A percentile compares a stretch with the other conserved stretches of the same genome.
Conservation (phyloP, 2,888 invertebrate genomes). For the Sacculina carcini region DNA sequence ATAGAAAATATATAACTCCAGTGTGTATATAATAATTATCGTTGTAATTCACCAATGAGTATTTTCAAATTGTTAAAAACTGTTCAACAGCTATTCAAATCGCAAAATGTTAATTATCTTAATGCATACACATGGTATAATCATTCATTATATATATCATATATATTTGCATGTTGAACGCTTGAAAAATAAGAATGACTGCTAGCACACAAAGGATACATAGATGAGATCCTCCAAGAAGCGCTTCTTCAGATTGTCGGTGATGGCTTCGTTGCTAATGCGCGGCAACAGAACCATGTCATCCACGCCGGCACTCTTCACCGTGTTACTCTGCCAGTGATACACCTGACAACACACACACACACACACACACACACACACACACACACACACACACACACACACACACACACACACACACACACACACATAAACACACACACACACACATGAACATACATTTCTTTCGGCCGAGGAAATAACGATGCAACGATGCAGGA, state of each 20-base stretch:
- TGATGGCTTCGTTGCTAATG: constrained; percentile 32
- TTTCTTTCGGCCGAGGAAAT: background rate
- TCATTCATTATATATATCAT: too few species aligned
- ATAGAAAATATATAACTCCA: too few species aligned
- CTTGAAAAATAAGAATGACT: too few species aligned
- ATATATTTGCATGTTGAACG: too few species aligned
- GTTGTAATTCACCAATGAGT: too few species aligned
- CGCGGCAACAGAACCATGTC: constrained; percentile 39
- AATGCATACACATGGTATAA: too few species aligned
- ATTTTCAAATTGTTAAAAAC: too few species aligned
- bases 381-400: background rate
- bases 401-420: background rate
- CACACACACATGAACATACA: background rate
- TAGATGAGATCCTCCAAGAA: constrained; percentile 29
- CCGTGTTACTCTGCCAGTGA: constrained; percentile 42
- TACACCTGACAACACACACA: constrained; percentile 23
- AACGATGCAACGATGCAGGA: background rate
- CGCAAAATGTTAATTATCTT: too few species aligned
- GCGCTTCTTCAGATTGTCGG: constrained; percentile 36
- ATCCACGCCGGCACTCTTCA: constrained; percentile 38
- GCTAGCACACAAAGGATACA: constrained; percentile 8
- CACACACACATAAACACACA: background rate
- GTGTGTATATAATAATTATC: too few species aligned
- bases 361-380: background rate
- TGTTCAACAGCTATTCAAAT: too few species aligned